Percentiles rank a stretch among this genome's conserved stretches.
Evolutionary conservation across 2,888 invertebrate species (phyloP).

Genomic region (Tanypteryx hageni): DNA sequence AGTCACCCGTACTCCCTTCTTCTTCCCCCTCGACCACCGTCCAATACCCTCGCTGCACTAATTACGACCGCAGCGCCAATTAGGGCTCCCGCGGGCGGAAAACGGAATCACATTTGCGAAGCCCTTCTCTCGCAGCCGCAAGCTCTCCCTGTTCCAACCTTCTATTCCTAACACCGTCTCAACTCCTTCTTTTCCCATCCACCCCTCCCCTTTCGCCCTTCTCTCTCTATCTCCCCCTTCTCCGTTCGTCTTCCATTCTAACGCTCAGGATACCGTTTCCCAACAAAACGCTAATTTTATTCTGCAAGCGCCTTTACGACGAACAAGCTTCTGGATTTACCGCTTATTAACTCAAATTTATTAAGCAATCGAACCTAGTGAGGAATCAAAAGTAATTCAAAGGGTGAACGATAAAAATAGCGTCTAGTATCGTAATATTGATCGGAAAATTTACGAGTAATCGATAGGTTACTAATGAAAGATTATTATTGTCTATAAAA

Average conservation of each 20-base stretch:
- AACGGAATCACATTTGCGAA: slow-evolving; percentile 64
- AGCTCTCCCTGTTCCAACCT: background rate
- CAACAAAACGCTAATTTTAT: too few species aligned
- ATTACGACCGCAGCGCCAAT: slow-evolving; percentile 62
- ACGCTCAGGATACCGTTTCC: background rate
- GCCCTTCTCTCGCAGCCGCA: slow-evolving; percentile 46
- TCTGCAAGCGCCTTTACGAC: too few species aligned
- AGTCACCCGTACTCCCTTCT: background rate
- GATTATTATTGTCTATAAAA: too few species aligned
- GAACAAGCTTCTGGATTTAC: too few species aligned
- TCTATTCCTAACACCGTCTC: background rate
- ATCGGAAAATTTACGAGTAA: too few species aligned
- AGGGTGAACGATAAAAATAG: too few species aligned
- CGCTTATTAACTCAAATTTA: too few species aligned
- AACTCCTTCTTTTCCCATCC: background rate
- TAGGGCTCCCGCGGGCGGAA: slow-evolving; percentile 61
- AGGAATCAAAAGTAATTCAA: too few species aligned
- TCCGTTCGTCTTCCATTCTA: background rate
- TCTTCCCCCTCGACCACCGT: slow-evolving; percentile 7
- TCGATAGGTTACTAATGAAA: too few species aligned
- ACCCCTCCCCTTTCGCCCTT: background rate
- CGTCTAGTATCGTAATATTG: too few species aligned
- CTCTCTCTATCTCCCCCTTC: background rate
- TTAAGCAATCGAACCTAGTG: too few species aligned
- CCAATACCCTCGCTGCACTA: slow-evolving; percentile 62